Conservation (phyloP, 1,140 invertebrate species). For the Marisa cornuarietis region DNA sequence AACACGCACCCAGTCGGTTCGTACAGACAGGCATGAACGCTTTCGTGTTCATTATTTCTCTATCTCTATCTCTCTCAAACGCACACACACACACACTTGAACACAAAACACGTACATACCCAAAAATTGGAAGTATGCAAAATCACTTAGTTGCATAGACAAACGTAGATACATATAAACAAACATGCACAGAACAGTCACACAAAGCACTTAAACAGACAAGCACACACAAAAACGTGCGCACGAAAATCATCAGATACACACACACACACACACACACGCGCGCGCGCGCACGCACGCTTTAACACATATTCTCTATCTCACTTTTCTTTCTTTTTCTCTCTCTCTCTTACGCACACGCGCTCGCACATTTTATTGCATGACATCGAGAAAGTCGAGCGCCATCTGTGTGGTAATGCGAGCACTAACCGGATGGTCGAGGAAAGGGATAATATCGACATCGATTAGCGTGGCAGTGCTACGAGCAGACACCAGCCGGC, state of each 20-base stretch:
- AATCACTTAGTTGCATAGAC: neutral
- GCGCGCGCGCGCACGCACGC: neutral
- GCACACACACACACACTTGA: neutral
- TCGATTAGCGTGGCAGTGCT: no score
- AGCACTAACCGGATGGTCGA: no score
- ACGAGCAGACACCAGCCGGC: no score
- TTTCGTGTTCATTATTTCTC: no score
- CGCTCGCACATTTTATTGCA: neutral
- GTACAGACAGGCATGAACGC: neutral
- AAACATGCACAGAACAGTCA: neutral
- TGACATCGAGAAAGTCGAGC: no score
- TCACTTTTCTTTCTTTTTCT: no score
- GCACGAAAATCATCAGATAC: neutral
- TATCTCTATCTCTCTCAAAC: no score
- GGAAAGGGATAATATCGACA: no score
- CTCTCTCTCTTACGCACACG: no score
- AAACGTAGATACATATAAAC: neutral
- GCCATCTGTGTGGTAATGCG: no score
- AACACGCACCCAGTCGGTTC: neutral
- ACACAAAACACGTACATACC: neutral
- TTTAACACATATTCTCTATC: no score
- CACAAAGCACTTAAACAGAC: neutral
- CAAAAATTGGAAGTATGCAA: neutral
- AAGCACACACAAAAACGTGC: neutral
- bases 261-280: constrained; percentile 11